A percentile compares a stretch with the other conserved stretches of the same genome.
Conservation (phyloP, 1,140 invertebrate species). For the Panagrolaimus sp. region DNA sequence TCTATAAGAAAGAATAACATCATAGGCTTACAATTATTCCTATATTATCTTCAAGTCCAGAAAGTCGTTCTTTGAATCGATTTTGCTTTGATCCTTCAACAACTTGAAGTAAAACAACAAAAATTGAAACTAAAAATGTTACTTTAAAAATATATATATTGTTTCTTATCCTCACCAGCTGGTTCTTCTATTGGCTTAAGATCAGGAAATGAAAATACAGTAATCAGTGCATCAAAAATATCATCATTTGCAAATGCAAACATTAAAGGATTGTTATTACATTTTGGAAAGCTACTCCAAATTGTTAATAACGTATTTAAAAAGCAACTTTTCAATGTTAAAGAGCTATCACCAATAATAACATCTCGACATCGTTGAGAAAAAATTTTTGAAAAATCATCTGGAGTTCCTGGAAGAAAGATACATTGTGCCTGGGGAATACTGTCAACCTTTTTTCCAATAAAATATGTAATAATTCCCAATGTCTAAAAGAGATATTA, state of each 20-base stretch:
- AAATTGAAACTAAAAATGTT: background rate
- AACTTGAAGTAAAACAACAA: background rate
- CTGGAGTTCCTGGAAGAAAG: constrained; percentile 1
- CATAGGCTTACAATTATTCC: background rate
- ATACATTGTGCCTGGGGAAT: background rate
- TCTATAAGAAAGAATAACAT: background rate
- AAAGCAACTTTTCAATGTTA: constrained; percentile 6
- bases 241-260: constrained; percentile 11
- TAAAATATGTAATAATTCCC: background rate
- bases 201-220: background rate
- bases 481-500: background rate
- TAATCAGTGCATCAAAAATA: background rate
- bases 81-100: background rate
- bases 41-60: background rate
- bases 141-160: background rate
- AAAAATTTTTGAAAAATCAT: background rate
- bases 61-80: background rate
- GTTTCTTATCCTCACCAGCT: background rate
- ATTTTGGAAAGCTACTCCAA: background rate
- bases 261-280: background rate
- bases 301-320: background rate
- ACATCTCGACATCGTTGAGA: constrained; percentile 6
- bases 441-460: constrained; percentile 2
- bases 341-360: background rate
- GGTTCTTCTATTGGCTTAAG: background rate